A percentile compares a stretch with the other conserved stretches of the same genome.
These are phyloP conservation scores for Pseudochaenichthys georgianus DNA, from an alignment of 2,797 vertebrate genomes.

Conservation along the genomic window DNA sequence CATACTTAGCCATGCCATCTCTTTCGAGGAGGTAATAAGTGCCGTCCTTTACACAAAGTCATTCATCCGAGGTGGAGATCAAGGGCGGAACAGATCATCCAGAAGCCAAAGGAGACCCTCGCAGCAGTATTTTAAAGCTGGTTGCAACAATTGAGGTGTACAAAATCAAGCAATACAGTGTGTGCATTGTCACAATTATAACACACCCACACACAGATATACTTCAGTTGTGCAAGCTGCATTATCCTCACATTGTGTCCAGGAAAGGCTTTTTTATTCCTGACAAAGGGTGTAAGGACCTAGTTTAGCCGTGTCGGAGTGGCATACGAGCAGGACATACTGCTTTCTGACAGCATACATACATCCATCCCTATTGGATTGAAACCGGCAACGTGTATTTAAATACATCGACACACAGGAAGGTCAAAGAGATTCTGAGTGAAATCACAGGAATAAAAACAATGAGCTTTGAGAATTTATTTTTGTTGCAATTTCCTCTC, in stretches of 20 bases:
- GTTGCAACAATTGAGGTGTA: background rate
- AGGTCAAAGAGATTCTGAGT: constrained; percentile 28
- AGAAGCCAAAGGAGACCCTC: background rate
- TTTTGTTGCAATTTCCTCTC: constrained; percentile 11
- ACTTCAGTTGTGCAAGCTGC: background rate
- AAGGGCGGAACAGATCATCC: constrained; percentile 14
- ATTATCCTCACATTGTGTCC: background rate
- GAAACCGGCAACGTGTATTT: constrained; percentile 18
- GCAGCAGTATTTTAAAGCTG: background rate
- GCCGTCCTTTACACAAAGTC: constrained; percentile 70
- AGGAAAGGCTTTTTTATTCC: constrained; percentile 1
- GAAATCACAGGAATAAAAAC: constrained; percentile 19
- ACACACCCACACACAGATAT: background rate
- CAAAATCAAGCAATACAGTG: background rate
- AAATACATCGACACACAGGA: constrained; percentile 10
- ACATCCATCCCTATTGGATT: constrained; percentile 9
- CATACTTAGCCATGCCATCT: constrained; percentile 71
- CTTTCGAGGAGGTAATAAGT: constrained; percentile 68
- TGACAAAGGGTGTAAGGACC: constrained; percentile 19
- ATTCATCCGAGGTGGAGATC: constrained; percentile 46
- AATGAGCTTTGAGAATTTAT: background rate
- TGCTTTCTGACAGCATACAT: constrained; percentile 3
- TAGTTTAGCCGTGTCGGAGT: constrained; percentile 3
- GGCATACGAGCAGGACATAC: constrained; percentile 16
- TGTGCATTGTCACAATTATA: background rate